Conservation (phyloP, 1,140 invertebrate species). For the Drosophila nebulosa region DNA sequence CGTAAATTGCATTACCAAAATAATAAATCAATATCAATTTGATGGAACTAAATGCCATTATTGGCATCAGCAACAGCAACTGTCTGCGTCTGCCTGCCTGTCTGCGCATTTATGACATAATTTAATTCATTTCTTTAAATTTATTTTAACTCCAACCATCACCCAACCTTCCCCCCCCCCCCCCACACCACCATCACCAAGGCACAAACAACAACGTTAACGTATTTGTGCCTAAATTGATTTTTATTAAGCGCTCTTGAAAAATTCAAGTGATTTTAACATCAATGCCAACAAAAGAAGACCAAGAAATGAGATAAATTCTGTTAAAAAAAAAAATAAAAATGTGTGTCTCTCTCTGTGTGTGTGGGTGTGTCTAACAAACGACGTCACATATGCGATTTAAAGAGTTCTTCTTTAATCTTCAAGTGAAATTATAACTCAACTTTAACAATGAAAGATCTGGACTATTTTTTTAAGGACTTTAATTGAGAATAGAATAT, state of each 20-base stretch:
- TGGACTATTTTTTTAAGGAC: too few relatives aligned
- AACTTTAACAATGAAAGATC: slow-evolving; percentile 13
- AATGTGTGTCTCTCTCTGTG: not conserved
- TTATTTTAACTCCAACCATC: too few relatives aligned
- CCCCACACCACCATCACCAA: not conserved
- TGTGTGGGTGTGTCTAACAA: too few relatives aligned
- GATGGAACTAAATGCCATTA: slow-evolving; percentile 66
- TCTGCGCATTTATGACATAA: slow-evolving; percentile 63
- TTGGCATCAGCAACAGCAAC: slow-evolving; percentile 33
- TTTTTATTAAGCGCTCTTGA: slow-evolving; percentile 47
- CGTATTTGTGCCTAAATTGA: slow-evolving; percentile 47
- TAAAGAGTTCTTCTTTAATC: not conserved
- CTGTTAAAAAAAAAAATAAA: too few relatives aligned
- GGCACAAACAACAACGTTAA: slow-evolving; percentile 1
- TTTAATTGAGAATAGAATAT: too few relatives aligned
- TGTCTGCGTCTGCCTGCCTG: not conserved
- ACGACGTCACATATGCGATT: not conserved
- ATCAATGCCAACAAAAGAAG: slow-evolving; percentile 36
- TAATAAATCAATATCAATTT: slow-evolving; percentile 75
- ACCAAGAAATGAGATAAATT: slow-evolving; percentile 17
- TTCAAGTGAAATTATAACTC: not conserved
- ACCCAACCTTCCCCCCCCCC: not conserved
- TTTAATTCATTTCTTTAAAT: slow-evolving; percentile 66
- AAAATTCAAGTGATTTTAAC: slow-evolving; percentile 54
- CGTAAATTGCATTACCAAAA: slow-evolving; percentile 73